These are phyloP conservation scores for Blastomussa wellsi DNA, from an alignment of 92 coral and sea anemone species.

Conservation along the genomic window DNA sequence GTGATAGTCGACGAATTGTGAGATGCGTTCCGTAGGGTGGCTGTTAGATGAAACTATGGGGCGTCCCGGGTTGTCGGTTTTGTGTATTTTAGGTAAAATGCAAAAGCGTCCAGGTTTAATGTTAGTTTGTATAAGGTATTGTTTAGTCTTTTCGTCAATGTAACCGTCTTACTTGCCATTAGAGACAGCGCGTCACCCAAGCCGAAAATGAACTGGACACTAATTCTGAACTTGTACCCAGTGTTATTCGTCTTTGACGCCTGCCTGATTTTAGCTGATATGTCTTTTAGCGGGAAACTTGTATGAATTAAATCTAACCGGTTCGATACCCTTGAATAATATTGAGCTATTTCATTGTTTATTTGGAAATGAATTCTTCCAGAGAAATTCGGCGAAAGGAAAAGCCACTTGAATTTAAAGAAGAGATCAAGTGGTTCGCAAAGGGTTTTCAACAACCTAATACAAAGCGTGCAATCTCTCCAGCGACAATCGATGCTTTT, in stretches of 20 bases:
- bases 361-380: slow-evolving; percentile 21
- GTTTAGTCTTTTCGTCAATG: too few relatives aligned
- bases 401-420: slow-evolving; percentile 1
- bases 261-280: background rate
- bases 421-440: slow-evolving; percentile 11
- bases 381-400: background rate
- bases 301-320: background rate
- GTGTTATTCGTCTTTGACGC: background rate
- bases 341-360: background rate
- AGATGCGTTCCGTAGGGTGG: too few relatives aligned
- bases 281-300: slow-evolving; percentile 2
- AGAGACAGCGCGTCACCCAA: background rate
- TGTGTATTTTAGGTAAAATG: too few relatives aligned
- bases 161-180: too few relatives aligned
- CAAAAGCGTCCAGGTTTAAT: too few relatives aligned
- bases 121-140: too few relatives aligned
- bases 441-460: slow-evolving; percentile 4
- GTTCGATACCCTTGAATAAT: background rate
- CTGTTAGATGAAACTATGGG: too few relatives aligned
- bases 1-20: too few relatives aligned
- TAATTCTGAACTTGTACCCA: background rate
- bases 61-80: too few relatives aligned
- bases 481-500: slow-evolving; percentile 19
- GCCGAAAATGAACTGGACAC: background rate
- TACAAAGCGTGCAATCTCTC: slow-evolving; percentile 7